Percentiles rank a stretch among this genome's conserved stretches.
phyloP scores from a whole-genome alignment of 2,797 vertebrate genomes.

The Girardinus metallicus region DNA sequence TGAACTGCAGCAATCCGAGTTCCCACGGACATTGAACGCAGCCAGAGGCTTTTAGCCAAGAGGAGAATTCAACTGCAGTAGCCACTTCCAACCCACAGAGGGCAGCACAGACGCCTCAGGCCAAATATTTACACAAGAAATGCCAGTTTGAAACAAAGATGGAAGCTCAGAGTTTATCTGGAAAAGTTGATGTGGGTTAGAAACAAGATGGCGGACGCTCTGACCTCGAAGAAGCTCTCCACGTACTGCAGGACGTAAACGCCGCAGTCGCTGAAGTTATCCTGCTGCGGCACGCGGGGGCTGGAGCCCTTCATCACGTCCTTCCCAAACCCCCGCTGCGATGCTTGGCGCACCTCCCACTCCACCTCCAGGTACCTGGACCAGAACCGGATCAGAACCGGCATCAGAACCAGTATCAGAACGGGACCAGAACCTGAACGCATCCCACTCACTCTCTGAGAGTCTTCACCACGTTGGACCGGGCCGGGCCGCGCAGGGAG shows the following conservation, averaged over 20 bases:
- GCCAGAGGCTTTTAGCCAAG: no score
- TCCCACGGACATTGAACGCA: no score
- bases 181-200: no score
- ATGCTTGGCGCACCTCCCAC: conserved; percentile 94
- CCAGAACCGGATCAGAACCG: background rate
- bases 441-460: conserved; percentile 90
- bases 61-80: no score
- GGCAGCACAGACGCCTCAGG: no score
- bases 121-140: no score
- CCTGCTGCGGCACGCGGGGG: conserved; percentile 96
- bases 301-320: conserved; percentile 96
- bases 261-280: conserved; percentile 98
- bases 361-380: conserved; percentile 96
- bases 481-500: conserved; percentile 91
- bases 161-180: no score
- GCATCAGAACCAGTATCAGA: no score
- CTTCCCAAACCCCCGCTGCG: conserved; percentile 91
- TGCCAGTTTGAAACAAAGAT: no score
- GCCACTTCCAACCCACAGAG: no score
- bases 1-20: no score
- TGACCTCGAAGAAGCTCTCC: conserved; percentile 98
- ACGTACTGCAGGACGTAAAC: conserved; percentile 96
- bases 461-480: conserved; percentile 95
- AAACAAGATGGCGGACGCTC: background rate
- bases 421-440: no score